Evolutionary conservation across 2,797 vertebrate species (phyloP).

Genomic region (Poecilia wingei): DNA sequence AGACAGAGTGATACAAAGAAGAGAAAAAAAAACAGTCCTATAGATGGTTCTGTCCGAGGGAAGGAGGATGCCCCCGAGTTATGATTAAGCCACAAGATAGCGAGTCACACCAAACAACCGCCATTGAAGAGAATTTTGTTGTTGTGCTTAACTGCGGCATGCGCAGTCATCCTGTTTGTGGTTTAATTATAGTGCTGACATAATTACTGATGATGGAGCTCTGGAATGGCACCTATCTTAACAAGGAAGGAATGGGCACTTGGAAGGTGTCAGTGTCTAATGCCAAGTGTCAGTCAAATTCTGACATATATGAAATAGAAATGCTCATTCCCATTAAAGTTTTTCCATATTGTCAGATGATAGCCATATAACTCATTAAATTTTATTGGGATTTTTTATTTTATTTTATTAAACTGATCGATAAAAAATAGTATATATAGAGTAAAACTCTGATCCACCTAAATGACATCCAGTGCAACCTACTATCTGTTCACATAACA

Average conservation of each 20-base stretch:
- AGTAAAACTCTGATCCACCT: not conserved
- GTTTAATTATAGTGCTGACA: constrained; percentile 55
- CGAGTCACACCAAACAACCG: constrained; percentile 43
- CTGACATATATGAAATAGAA: not conserved
- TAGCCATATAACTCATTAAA: not conserved
- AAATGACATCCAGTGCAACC: not conserved
- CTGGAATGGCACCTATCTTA: constrained; percentile 13
- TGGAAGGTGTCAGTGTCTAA: constrained; percentile 3
- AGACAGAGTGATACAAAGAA: constrained; percentile 47
- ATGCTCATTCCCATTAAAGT: not conserved
- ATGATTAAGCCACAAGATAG: constrained; percentile 64
- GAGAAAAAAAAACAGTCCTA: constrained; percentile 12
- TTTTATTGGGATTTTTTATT: not conserved
- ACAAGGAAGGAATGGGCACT: constrained; percentile 13
- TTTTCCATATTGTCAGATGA: not conserved
- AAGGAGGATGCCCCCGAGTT: constrained; percentile 71
- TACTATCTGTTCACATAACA: too few relatives aligned
- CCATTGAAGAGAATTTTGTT: constrained; percentile 36
- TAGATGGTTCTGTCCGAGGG: constrained; percentile 43
- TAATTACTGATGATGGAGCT: constrained; percentile 46
- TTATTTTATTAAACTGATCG: not conserved
- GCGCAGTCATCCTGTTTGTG: constrained; percentile 31
- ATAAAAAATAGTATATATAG: not conserved
- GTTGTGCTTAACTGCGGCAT: constrained; percentile 47
- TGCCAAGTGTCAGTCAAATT: not conserved